Conservation (phyloP, 2,113 vertebrate species). For the Megaleporinus macrocephalus region DNA sequence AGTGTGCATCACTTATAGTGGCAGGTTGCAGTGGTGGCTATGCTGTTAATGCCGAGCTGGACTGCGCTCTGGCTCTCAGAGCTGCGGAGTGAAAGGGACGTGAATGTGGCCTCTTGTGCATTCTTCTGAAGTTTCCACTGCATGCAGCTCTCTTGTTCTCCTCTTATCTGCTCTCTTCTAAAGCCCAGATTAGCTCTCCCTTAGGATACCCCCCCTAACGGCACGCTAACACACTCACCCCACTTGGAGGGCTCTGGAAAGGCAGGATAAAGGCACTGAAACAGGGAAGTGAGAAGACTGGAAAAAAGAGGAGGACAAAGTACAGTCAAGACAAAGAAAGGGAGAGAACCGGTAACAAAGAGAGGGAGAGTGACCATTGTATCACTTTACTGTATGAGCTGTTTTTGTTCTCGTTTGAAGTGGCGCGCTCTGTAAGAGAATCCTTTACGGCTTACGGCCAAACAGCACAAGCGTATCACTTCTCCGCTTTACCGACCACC, state of each 20-base stretch:
- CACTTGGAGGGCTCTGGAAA: background rate
- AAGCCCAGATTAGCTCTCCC: slow-evolving; percentile 23
- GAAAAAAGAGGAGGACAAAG: background rate
- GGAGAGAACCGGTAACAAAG: slow-evolving; percentile 20
- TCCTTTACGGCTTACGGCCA: background rate
- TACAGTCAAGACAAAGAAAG: background rate
- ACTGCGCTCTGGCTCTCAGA: background rate
- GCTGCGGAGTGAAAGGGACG: slow-evolving; percentile 11
- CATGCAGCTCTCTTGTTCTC: background rate
- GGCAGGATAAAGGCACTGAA: slow-evolving; percentile 24
- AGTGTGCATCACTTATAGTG: background rate
- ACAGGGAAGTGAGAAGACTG: slow-evolving; percentile 6
- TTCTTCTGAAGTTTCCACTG: slow-evolving; percentile 37
- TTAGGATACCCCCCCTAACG: background rate
- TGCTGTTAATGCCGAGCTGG: too few relatives aligned
- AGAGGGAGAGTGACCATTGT: slow-evolving; percentile 19
- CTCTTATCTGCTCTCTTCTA: slow-evolving; percentile 28
- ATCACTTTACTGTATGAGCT: background rate
- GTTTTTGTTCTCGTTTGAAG: background rate
- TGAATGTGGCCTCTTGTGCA: slow-evolving; percentile 11
- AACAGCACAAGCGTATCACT: background rate
- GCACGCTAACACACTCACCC: background rate
- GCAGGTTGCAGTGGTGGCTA: background rate
- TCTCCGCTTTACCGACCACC: background rate
- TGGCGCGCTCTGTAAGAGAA: background rate